Percentiles rank a stretch among this genome's conserved stretches.
phyloP scores from a whole-genome alignment of 1,140 invertebrate genomes.

The Melanaphis sacchari region DNA sequence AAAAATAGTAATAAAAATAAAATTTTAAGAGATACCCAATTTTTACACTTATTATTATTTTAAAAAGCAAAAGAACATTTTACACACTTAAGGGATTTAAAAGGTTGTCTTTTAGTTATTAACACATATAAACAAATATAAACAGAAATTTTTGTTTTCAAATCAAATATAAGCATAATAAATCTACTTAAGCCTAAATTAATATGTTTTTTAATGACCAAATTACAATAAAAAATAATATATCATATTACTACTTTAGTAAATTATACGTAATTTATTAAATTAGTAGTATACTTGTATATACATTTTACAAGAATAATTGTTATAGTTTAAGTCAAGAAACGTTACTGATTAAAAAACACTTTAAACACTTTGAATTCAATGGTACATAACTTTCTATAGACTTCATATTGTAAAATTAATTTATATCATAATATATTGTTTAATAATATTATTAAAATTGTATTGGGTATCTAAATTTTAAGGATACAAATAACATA shows the following conservation, averaged over 20 bases:
- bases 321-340: neutral
- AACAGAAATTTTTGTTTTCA: neutral
- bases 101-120: neutral
- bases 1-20: neutral
- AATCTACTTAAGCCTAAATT: neutral
- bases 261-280: neutral
- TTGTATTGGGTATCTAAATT: neutral
- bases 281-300: neutral
- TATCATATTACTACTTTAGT: neutral
- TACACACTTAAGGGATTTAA: neutral
- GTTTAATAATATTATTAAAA: neutral
- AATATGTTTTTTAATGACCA: neutral
- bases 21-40: neutral
- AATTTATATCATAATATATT: conserved; percentile 11
- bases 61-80: neutral
- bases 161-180: conserved; percentile 4
- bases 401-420: neutral
- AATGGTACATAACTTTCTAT: neutral
- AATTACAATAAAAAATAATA: neutral
- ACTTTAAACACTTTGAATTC: neutral
- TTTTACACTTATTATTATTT: neutral
- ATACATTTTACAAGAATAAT: neutral
- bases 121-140: neutral
- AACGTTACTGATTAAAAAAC: neutral
- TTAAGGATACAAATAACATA: neutral